Percentiles rank a stretch among this genome's conserved stretches.
phyloP scores from a whole-genome alignment of 2,888 invertebrate genomes.

The Tetragnatha montana region DNA sequence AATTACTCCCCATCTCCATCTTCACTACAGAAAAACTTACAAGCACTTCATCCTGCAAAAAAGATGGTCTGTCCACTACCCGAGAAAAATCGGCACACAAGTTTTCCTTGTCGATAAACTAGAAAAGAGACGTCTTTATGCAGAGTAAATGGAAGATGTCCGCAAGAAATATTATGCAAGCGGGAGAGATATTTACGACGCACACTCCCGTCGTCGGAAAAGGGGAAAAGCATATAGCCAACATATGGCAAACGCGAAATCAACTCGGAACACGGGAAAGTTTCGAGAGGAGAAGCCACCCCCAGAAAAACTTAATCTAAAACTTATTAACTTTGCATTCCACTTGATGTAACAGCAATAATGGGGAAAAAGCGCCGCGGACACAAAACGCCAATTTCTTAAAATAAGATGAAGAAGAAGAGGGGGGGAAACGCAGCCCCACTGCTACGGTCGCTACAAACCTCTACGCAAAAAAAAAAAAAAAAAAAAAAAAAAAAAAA shows the following conservation, averaged over 20 bases:
- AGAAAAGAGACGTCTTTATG: not conserved
- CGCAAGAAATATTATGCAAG: not conserved
- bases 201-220: too few relatives aligned
- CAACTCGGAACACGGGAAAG: conserved; percentile 2
- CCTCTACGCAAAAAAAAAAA: not conserved
- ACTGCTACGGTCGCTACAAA: conserved; percentile 51
- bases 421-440: not conserved
- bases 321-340: conserved; percentile 70
- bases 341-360: conserved; percentile 71
- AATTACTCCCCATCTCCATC: too few relatives aligned
- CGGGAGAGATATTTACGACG: not conserved
- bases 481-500: conserved; percentile 46
- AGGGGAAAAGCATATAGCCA: conserved; percentile 14
- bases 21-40: not conserved
- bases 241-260: conserved; percentile 30
- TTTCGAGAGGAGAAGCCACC: conserved; percentile 30
- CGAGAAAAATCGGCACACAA: not conserved
- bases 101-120: not conserved
- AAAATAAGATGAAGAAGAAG: conserved; percentile 60
- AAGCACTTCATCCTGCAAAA: not conserved
- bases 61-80: not conserved
- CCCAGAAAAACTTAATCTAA: conserved; percentile 66
- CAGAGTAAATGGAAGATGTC: not conserved
- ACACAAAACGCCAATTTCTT: conserved; percentile 69
- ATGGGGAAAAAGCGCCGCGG: conserved; percentile 46